phyloP scores from a whole-genome alignment of 37 sponge, comb jelly and placozoan species.

The Dysidea cf. avara region DNA sequence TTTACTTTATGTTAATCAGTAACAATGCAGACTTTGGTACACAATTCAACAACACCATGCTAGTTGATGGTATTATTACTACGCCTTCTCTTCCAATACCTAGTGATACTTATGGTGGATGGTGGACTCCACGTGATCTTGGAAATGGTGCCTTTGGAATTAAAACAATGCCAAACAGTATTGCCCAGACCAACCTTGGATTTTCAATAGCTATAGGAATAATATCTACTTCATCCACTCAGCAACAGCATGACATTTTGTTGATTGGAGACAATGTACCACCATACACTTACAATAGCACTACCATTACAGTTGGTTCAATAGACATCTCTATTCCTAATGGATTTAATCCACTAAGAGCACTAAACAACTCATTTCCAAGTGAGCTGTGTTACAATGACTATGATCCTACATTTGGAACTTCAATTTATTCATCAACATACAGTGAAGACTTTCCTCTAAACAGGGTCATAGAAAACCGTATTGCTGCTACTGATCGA shows the following conservation, averaged over 20 bases:
- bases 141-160: conserved; percentile 52
- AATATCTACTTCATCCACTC: no score
- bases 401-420: conserved; percentile 35
- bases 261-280: conserved; percentile 34
- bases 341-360: conserved; percentile 40
- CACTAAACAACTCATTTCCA: conserved; percentile 55
- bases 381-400: conserved; percentile 47
- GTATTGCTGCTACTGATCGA: conserved; percentile 46
- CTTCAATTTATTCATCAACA: background rate
- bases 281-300: background rate
- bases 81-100: conserved; percentile 7
- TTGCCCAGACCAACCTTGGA: conserved; percentile 46
- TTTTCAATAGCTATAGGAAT: conserved; percentile 36
- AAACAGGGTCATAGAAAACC: background rate
- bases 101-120: conserved; percentile 54
- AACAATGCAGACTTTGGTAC: conserved; percentile 24
- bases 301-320: conserved; percentile 13
- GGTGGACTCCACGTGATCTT: conserved; percentile 43
- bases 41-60: conserved; percentile 37
- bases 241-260: no score
- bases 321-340: background rate
- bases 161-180: conserved; percentile 25
- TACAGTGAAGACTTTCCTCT: background rate
- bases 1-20: conserved; percentile 60
- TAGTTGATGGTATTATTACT: conserved; percentile 36